phyloP scores from a whole-genome alignment of 1,140 invertebrate species.

The Dufourea novaeangliae region DNA sequence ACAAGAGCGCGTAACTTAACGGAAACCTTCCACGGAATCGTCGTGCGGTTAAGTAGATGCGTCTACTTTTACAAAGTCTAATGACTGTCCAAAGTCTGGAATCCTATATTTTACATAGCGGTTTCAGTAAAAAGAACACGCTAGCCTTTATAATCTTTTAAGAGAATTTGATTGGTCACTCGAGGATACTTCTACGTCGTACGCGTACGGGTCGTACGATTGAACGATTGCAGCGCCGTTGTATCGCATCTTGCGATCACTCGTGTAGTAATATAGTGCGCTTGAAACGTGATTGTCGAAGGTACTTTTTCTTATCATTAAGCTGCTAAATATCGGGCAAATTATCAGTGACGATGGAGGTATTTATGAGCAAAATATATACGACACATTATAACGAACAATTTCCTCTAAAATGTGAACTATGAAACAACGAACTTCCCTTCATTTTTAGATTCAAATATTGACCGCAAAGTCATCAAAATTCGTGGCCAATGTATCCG shows the following conservation, averaged over 20 bases:
- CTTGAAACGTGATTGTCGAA: too few relatives aligned
- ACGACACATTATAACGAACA: too few relatives aligned
- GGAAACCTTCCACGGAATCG: not conserved
- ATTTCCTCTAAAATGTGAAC: not conserved
- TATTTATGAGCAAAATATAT: slow-evolving; percentile 4
- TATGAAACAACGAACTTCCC: slow-evolving; percentile 1
- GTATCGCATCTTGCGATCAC: not conserved
- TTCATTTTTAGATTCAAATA: slow-evolving; percentile 73
- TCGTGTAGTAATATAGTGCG: not conserved
- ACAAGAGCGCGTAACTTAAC: not conserved
- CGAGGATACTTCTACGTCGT: slow-evolving; percentile 8
- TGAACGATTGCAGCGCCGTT: slow-evolving; percentile 24
- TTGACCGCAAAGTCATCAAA: slow-evolving; percentile 68
- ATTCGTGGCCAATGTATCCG: slow-evolving; percentile 68
- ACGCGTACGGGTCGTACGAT: slow-evolving; percentile 42
- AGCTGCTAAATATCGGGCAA: not conserved
- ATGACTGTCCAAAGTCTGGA: slow-evolving; percentile 17
- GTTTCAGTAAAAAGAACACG: not conserved
- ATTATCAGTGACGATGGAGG: slow-evolving; percentile 44
- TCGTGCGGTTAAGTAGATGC: not conserved
- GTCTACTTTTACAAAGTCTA: not conserved
- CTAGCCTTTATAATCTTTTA: not conserved
- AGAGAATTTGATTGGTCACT: slow-evolving; percentile 8
- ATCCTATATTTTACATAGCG: not conserved
- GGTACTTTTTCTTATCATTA: not conserved